phyloP scores from a whole-genome alignment of 2,797 vertebrate genomes.

The Eospalax fontanierii region DNA sequence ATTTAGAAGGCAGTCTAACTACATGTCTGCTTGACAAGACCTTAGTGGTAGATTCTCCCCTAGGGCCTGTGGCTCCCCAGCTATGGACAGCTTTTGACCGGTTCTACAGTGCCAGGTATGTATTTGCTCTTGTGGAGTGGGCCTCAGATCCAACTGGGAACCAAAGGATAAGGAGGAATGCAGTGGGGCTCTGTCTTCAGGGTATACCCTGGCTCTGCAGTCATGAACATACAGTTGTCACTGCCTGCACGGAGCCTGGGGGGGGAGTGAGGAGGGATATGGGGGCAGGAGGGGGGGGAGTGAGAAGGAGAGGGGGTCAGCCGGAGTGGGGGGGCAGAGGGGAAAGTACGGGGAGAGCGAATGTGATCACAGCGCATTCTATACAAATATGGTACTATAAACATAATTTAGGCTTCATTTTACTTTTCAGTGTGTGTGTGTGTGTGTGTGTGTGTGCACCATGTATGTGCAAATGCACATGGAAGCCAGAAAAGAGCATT shows the following conservation, averaged over 20 bases:
- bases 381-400: neutral
- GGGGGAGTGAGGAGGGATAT: neutral
- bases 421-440: neutral
- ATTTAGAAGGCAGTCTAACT: neutral
- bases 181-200: neutral
- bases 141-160: neutral
- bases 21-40: neutral
- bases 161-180: neutral
- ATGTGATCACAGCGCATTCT: neutral
- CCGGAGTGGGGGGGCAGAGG: too few relatives aligned
- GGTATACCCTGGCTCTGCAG: neutral
- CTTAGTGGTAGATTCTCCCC: neutral
- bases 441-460: neutral
- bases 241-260: neutral
- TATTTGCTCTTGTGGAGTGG: neutral
- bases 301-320: neutral
- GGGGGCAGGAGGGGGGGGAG: rapidly evolving
- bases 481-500: neutral
- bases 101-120: too few relatives aligned
- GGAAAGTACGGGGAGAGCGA: too few relatives aligned
- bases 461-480: neutral
- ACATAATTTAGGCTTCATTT: neutral
- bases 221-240: neutral
- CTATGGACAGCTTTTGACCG: neutral
- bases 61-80: neutral